Conservation (phyloP, 2,113 vertebrate species). For the Phoxinus phoxinus region DNA sequence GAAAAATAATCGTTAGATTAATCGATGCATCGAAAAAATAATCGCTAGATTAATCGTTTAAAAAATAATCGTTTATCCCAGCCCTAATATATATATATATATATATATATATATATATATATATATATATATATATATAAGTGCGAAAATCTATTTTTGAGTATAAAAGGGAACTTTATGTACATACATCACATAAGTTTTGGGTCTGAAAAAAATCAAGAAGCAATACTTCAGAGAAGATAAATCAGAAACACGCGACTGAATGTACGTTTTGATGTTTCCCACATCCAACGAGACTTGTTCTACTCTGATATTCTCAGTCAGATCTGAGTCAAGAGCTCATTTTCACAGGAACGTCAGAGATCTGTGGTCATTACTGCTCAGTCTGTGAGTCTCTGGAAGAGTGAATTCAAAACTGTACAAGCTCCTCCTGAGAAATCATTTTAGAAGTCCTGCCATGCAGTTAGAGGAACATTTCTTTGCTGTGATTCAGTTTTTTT, state of each 20-base stretch:
- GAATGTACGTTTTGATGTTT: not conserved
- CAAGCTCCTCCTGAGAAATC: not conserved
- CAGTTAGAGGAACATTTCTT: not conserved
- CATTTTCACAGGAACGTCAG: slow-evolving; percentile 22
- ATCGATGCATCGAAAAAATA: too few relatives aligned
- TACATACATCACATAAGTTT: not conserved
- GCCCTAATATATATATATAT: not conserved
- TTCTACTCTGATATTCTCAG: slow-evolving; percentile 26
- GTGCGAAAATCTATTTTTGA: not conserved
- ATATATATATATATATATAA: not conserved
- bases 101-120: not conserved
- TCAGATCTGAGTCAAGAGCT: slow-evolving; percentile 14
- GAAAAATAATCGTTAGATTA: too few relatives aligned
- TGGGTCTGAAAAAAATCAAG: not conserved
- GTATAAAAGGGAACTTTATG: not conserved
- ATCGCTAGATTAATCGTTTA: too few relatives aligned
- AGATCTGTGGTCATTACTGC: not conserved
- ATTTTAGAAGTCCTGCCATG: not conserved
- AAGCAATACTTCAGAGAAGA: not conserved
- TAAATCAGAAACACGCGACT: not conserved
- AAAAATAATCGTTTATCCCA: too few relatives aligned
- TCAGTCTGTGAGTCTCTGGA: slow-evolving; percentile 12
- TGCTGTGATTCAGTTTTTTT: not conserved
- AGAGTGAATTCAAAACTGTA: slow-evolving; percentile 33
- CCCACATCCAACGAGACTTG: slow-evolving; percentile 6